phyloP scores from a whole-genome alignment of 2,797 vertebrate species.

The Florisuga fusca region DNA sequence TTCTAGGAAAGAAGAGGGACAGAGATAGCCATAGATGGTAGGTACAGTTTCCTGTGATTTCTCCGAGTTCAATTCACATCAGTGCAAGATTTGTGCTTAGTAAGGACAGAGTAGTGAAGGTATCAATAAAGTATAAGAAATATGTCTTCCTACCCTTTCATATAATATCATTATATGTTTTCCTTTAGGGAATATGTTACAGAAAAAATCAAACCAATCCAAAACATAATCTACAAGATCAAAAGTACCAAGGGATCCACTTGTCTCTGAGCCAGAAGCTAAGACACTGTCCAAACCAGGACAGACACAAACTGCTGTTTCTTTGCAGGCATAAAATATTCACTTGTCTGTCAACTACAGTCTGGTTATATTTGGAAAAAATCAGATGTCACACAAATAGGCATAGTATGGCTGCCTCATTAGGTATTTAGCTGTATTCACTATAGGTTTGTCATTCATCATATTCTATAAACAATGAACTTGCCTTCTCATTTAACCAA shows the following conservation, averaged over 20 bases:
- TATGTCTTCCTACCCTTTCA: not conserved
- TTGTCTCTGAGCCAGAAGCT: not conserved
- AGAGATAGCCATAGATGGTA: not conserved
- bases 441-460: not conserved
- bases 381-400: not conserved
- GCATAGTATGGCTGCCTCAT: not conserved
- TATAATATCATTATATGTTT: not conserved
- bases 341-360: not conserved
- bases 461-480: fast-evolving
- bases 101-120: not conserved
- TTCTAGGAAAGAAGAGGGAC: not conserved
- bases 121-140: not conserved
- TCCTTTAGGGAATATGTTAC: not conserved
- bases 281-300: too few species aligned
- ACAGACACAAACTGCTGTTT: not conserved
- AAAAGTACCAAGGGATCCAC: not conserved
- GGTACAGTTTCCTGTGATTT: not conserved
- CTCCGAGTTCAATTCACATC: not conserved
- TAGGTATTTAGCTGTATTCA: not conserved
- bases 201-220: not conserved
- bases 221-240: not conserved
- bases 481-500: not conserved
- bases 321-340: not conserved
- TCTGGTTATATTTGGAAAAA: not conserved
- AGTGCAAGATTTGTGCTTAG: not conserved